Evolutionary conservation across 2,888 invertebrate genomes (phyloP).

Genomic region (Drosophila kanekoi): DNA sequence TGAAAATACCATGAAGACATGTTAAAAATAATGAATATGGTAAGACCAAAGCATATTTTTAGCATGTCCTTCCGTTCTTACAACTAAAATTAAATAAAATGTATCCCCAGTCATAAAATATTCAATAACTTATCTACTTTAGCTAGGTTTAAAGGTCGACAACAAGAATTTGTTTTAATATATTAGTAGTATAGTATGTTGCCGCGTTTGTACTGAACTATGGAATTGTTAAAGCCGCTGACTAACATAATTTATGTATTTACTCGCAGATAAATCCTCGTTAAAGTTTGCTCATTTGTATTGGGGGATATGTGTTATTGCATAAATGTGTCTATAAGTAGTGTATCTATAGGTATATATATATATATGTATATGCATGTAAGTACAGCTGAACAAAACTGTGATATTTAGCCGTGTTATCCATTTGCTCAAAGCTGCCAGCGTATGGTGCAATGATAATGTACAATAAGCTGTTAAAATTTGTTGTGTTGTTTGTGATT

Average conservation of each 20-base stretch:
- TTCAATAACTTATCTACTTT: slow-evolving; percentile 7
- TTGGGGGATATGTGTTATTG: slow-evolving; percentile 22
- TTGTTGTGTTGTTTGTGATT: slow-evolving; percentile 50
- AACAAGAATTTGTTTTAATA: background rate
- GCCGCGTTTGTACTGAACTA: slow-evolving; percentile 10
- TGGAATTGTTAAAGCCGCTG: background rate
- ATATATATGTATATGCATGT: no score
- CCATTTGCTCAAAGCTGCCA: slow-evolving; percentile 60
- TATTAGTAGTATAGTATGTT: background rate
- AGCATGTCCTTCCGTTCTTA: slow-evolving; percentile 12
- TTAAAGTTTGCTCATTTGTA: slow-evolving; percentile 14
- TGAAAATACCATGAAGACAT: slow-evolving; percentile 17
- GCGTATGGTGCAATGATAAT: slow-evolving; percentile 58
- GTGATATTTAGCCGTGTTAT: slow-evolving; percentile 54
- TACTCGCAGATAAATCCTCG: background rate
- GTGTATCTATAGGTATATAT: slow-evolving; percentile 21
- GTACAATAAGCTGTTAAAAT: slow-evolving; percentile 51
- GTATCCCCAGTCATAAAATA: slow-evolving; percentile 3
- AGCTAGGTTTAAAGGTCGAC: slow-evolving; percentile 10
- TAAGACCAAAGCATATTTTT: slow-evolving; percentile 12
- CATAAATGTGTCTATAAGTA: slow-evolving; percentile 21
- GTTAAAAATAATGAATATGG: slow-evolving; percentile 2
- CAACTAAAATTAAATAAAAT: background rate
- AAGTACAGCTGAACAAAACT: slow-evolving; percentile 38
- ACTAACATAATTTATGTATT: slow-evolving; percentile 8